Evolutionary conservation across 2,797 vertebrate genomes (phyloP).

Genomic region (Gila robusta): DNA sequence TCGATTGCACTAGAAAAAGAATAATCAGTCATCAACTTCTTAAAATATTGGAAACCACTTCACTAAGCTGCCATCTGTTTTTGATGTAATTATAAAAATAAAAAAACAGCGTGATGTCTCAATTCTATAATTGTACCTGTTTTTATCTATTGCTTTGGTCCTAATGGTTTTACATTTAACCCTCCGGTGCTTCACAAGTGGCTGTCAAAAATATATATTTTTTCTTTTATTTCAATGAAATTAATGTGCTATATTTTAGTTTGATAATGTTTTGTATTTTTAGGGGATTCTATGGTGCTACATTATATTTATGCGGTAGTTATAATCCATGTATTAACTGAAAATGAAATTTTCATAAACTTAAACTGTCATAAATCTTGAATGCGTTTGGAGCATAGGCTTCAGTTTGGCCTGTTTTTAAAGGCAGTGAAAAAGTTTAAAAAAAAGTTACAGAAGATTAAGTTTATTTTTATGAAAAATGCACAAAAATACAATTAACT

Average conservation of each 20-base stretch:
- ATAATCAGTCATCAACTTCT: slow-evolving; percentile 14
- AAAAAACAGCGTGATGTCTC: slow-evolving; percentile 22
- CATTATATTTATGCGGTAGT: background rate
- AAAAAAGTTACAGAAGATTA: too few relatives aligned
- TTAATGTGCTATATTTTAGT: background rate
- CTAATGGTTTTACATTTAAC: background rate
- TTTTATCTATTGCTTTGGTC: background rate
- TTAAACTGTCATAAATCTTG: background rate
- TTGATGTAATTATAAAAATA: slow-evolving; percentile 12
- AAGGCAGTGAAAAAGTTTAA: background rate
- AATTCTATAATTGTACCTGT: background rate
- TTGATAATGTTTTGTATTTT: background rate
- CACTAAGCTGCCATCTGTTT: slow-evolving; percentile 20
- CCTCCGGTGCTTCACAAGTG: background rate
- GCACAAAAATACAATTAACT: too few relatives aligned
- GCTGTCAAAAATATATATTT: background rate
- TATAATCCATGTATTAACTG: background rate
- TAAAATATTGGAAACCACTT: slow-evolving; percentile 27
- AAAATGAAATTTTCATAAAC: background rate
- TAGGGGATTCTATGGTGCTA: background rate
- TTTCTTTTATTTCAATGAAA: background rate
- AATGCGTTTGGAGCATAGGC: background rate
- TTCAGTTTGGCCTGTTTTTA: background rate
- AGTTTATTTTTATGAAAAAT: too few relatives aligned
- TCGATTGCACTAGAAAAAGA: slow-evolving; percentile 30